These are phyloP conservation scores for Trachemys scripta DNA, from an alignment of 2,113 vertebrate species.

Conservation along the genomic window DNA sequence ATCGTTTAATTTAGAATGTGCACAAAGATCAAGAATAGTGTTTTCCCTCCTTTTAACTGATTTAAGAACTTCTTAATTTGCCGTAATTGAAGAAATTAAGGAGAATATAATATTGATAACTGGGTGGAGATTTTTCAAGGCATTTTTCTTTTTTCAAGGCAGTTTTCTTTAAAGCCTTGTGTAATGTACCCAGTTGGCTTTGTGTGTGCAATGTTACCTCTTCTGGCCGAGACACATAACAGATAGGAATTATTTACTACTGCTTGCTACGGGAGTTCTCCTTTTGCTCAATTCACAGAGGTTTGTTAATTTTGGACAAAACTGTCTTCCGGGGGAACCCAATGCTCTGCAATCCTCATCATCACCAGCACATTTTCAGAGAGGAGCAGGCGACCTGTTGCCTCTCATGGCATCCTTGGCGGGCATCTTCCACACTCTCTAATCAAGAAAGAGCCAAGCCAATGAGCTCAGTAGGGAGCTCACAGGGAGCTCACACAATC, in stretches of 20 bases:
- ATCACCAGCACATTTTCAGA: background rate
- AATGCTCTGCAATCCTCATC: background rate
- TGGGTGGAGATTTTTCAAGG: background rate
- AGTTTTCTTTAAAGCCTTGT: background rate
- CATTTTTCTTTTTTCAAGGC: background rate
- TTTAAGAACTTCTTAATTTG: background rate
- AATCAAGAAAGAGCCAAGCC: background rate
- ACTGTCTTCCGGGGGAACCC: background rate
- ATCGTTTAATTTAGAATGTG: background rate
- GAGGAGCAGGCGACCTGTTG: background rate
- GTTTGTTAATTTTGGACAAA: background rate
- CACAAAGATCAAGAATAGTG: background rate
- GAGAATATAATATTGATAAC: background rate
- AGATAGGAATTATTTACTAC: background rate
- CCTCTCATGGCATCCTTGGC: background rate
- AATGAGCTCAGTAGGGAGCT: no score
- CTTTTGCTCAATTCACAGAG: background rate
- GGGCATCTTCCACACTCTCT: background rate
- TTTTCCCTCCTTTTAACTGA: background rate
- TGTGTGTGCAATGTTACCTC: background rate
- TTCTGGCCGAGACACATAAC: no score
- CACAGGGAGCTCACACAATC: background rate
- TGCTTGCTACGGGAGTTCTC: background rate
- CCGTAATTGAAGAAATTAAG: background rate
- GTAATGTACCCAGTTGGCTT: background rate